Evolutionary conservation across 64 coral and sea anemone species (phyloP), one percentile per base, ranked within the genome.

Genomic region (Dendronephthya gigantea): DNA sequence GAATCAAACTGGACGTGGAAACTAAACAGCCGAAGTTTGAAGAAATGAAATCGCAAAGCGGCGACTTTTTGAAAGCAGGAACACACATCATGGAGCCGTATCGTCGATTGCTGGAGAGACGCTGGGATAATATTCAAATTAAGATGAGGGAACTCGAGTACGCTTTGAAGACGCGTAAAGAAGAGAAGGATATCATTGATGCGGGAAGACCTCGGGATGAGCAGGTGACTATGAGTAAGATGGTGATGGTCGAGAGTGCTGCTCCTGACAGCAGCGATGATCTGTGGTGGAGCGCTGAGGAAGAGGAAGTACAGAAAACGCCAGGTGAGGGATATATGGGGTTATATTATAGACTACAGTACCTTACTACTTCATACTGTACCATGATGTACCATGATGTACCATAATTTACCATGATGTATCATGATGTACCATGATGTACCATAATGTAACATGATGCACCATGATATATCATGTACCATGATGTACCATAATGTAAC

Each of bases 11-110:
- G 32, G 88, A 93, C 84, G 75, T 98, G 10, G 82, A 89, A 19
- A 93, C 88, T 45, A 89, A 89, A 22, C 89, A 98, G 30, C 87
- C 87, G 13, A 92, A 98, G 41, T 82, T 98, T 41, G 85, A 91
- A 0, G 76, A 88, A 27, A 92, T 98, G 65, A 59, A 88, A 69
- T 69, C 83, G 34, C 85, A 87, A 75, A 98, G 92, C 88, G 56
- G 86, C 39, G 95, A 98, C 68, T 98, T 98, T 35, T 89, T 98
- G 11, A 83, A 86, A 27, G 88, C 88, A 5, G 95, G 95, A 1
- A 84, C 89, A 10, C 68, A 83, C 0, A 93, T 98, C 28, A 93
- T 98, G 95, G 95, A 98, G 23, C 95, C 95, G 1, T 98, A 98
- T 82, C 87, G 90, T 29, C 82, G 95, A 37, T 85, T 98, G 0